Percentiles rank a stretch among this genome's conserved stretches.
Conservation (phyloP, 2,113 vertebrate species). For the Dolichotis patagonum region DNA sequence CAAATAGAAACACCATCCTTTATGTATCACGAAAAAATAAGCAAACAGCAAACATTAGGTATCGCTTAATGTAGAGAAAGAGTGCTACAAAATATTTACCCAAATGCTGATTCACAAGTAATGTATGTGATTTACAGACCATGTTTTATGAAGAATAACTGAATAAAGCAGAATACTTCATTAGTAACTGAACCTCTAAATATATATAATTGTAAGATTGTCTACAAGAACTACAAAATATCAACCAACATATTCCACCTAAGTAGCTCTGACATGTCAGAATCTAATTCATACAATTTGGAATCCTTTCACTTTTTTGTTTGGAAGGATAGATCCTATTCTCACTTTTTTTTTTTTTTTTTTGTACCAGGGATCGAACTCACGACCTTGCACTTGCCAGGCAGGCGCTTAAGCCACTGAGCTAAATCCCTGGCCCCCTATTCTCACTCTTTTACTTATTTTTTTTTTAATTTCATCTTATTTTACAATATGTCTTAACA, state of each 20-base stretch:
- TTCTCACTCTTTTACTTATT: background rate
- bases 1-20: background rate
- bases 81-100: background rate
- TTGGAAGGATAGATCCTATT: background rate
- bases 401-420: no score
- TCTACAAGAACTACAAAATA: background rate
- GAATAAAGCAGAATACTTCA: background rate
- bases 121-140: background rate
- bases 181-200: background rate
- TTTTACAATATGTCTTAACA: background rate
- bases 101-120: background rate
- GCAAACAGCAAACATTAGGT: background rate
- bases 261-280: background rate
- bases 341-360: background rate
- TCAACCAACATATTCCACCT: background rate
- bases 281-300: background rate
- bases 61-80: background rate
- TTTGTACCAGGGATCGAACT: no score
- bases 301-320: background rate
- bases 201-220: background rate
- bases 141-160: background rate
- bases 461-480: background rate
- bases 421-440: no score
- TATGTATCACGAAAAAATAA: constrained; percentile 23
- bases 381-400: no score